Evolutionary conservation across 2,797 vertebrate genomes (phyloP).

Genomic region (Choloepus didactylus): DNA sequence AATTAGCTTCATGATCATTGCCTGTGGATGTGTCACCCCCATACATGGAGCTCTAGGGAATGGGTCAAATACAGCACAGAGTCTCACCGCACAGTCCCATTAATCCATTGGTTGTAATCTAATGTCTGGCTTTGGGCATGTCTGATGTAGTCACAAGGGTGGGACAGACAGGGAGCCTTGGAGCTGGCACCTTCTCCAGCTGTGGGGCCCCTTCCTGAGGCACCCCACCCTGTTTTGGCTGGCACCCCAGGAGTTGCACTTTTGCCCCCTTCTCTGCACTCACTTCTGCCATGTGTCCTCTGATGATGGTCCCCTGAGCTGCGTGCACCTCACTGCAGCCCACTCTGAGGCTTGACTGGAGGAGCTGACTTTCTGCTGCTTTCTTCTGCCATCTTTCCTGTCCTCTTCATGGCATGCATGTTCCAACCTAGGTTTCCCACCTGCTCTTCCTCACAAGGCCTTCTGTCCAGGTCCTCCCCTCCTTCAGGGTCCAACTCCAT

Average conservation of each 20-base stretch:
- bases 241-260: rapidly evolving
- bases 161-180: not conserved
- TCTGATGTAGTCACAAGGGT: not conserved
- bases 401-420: not conserved
- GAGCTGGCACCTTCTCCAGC: not conserved
- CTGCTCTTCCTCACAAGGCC: not conserved
- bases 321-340: rapidly evolving
- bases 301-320: too few relatives aligned
- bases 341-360: rapidly evolving
- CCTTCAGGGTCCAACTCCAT: not conserved
- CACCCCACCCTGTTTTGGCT: rapidly evolving
- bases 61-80: rapidly evolving
- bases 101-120: not conserved
- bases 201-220: not conserved
- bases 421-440: not conserved
- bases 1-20: rapidly evolving
- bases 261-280: not conserved
- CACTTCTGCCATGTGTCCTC: rapidly evolving
- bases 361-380: not conserved
- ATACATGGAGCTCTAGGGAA: not conserved
- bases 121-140: not conserved
- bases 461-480: not conserved
- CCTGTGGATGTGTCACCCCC: too few relatives aligned
- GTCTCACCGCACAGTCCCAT: not conserved
- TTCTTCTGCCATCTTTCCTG: not conserved